These are phyloP conservation scores for Hypocryptadius cinnamomeus DNA, from an alignment of 2,113 vertebrate genomes.

Conservation along the genomic window DNA sequence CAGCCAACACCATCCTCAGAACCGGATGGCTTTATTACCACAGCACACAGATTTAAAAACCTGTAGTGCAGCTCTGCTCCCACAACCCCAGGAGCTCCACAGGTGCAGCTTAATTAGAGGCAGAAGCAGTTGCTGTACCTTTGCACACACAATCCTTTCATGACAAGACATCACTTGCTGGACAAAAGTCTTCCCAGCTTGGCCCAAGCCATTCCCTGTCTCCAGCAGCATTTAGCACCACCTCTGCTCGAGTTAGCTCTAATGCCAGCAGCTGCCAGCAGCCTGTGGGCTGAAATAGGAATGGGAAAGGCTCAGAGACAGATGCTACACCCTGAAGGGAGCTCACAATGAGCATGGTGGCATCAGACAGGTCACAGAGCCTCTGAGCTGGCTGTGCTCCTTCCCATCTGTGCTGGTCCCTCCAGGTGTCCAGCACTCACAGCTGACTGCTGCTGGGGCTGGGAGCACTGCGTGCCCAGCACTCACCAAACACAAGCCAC, in stretches of 20 bases:
- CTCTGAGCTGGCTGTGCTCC: not conserved
- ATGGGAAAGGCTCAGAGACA: not conserved
- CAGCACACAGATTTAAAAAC: not conserved
- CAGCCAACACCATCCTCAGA: not conserved
- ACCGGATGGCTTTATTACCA: not conserved
- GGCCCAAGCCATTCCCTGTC: not conserved
- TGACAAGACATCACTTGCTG: not conserved
- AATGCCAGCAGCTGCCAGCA: not conserved
- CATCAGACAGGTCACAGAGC: not conserved
- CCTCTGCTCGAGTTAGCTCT: not conserved
- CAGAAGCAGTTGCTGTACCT: not conserved
- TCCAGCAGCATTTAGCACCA: not conserved
- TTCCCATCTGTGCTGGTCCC: not conserved
- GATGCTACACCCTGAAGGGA: not conserved
- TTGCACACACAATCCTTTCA: not conserved
- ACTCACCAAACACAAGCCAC: not conserved
- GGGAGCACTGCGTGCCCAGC: not conserved
- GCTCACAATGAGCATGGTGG: not conserved
- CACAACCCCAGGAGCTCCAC: not conserved
- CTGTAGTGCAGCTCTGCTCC: not conserved
- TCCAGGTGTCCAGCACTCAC: accelerated
- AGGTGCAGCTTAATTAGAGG: not conserved
- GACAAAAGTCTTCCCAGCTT: not conserved
- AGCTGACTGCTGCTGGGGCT: not conserved
- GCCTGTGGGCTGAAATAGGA: not conserved